Evolutionary conservation across 2,797 vertebrate species (phyloP).

Genomic region (Bovichtus diacanthus): DNA sequence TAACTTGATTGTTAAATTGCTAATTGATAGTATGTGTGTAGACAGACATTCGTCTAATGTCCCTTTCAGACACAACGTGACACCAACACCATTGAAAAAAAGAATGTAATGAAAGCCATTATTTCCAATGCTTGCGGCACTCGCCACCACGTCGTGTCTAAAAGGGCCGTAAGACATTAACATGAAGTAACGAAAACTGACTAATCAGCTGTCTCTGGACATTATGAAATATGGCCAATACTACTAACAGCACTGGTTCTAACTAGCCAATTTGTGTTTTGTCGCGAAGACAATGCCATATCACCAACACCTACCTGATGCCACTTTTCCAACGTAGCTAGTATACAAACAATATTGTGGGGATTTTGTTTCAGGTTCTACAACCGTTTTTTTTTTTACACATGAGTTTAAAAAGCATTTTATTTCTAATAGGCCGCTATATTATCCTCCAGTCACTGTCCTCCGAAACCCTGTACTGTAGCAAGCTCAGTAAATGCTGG

Average conservation of each 20-base stretch:
- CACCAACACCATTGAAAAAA: too few species aligned
- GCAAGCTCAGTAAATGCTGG: conserved; percentile 2
- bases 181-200: background rate
- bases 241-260: background rate
- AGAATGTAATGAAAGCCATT: too few species aligned
- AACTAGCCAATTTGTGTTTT: background rate
- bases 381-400: conserved; percentile 3
- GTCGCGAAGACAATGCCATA: background rate
- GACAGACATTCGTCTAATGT: background rate
- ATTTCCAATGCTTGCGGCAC: too few species aligned
- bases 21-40: background rate
- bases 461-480: conserved; percentile 22
- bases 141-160: too few species aligned
- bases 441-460: conserved; percentile 25
- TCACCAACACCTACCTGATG: too few species aligned
- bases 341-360: too few species aligned
- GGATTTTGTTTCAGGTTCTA: conserved; percentile 8
- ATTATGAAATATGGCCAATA: background rate
- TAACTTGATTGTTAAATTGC: background rate
- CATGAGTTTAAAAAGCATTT: conserved; percentile 2
- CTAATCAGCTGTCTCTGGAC: background rate
- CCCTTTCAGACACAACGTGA: too few species aligned
- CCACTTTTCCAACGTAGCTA: background rate
- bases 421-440: conserved; percentile 23
- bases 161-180: background rate